Conservation (phyloP, 2,113 vertebrate genomes). For the Numida meleagris region DNA sequence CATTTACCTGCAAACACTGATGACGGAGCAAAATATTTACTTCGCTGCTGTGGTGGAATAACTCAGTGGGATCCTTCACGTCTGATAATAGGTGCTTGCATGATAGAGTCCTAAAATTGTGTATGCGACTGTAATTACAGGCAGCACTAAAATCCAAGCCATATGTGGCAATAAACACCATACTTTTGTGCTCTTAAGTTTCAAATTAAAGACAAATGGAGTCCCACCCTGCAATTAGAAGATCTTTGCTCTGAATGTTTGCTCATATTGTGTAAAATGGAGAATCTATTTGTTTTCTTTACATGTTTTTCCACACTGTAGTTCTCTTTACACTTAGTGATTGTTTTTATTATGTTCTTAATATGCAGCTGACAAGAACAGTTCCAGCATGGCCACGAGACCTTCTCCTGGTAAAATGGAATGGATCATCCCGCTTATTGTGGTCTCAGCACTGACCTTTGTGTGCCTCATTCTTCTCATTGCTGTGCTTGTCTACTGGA, state of each 20-base stretch:
- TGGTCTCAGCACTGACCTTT: conserved; percentile 95
- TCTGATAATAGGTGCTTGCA: conserved; percentile 38
- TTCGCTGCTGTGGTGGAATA: background rate
- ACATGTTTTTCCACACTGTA: background rate
- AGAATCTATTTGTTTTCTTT: conserved; percentile 35
- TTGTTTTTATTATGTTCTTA: conserved; percentile 50
- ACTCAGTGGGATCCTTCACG: background rate
- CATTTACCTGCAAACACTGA: conserved; percentile 18
- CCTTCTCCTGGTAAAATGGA: conserved; percentile 89
- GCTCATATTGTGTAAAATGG: conserved; percentile 30
- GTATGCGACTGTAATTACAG: conserved; percentile 36
- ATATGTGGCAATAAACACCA: conserved; percentile 61
- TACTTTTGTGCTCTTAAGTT: conserved; percentile 50
- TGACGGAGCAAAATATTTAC: background rate
- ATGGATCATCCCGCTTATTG: conserved; percentile 96
- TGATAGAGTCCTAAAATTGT: background rate
- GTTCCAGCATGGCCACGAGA: conserved; percentile 85
- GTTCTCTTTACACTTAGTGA: background rate
- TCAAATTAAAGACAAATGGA: conserved; percentile 55
- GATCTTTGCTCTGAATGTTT: conserved; percentile 42
- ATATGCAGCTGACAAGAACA: conserved; percentile 79
- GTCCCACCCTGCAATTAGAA: conserved; percentile 34
- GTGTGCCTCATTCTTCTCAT: conserved; percentile 96
- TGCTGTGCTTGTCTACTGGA: conserved; percentile 97
- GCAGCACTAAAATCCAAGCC: conserved; percentile 54